These are phyloP conservation scores for Rhinichthys osculus DNA, from an alignment of 2,797 vertebrate genomes.

Conservation along the genomic window DNA sequence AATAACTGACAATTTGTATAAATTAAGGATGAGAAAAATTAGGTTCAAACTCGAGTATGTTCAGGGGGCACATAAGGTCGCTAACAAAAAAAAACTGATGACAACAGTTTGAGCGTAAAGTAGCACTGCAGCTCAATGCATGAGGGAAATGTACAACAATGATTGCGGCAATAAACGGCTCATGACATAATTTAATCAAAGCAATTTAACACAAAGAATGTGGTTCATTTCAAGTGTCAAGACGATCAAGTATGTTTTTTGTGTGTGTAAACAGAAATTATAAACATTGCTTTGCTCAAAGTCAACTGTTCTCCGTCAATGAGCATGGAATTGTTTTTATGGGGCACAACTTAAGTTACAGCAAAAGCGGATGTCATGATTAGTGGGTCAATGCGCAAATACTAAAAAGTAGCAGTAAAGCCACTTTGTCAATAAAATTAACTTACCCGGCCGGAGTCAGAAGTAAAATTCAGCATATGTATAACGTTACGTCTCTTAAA, in stretches of 20 bases:
- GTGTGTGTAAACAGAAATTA: background rate
- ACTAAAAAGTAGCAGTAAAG: slow-evolving; percentile 26
- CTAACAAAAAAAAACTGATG: background rate
- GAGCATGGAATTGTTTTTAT: background rate
- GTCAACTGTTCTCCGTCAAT: background rate
- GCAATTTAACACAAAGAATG: background rate
- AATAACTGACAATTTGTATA: slow-evolving; percentile 1
- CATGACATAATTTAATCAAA: background rate
- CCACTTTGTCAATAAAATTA: slow-evolving; percentile 39
- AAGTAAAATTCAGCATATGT: slow-evolving; percentile 68
- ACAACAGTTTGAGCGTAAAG: slow-evolving; percentile 26
- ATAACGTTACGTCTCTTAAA: slow-evolving; percentile 36
- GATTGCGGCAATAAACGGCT: slow-evolving; percentile 53
- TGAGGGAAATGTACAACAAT: slow-evolving; percentile 39
- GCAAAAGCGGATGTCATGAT: background rate
- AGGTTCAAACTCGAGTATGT: background rate
- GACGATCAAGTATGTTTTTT: background rate
- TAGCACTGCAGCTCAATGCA: slow-evolving; percentile 48
- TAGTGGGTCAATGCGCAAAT: slow-evolving; percentile 53
- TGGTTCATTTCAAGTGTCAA: background rate
- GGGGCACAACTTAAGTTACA: slow-evolving; percentile 19
- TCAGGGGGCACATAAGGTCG: slow-evolving; percentile 38
- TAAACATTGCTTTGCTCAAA: slow-evolving; percentile 5
- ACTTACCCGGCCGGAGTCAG: slow-evolving; percentile 74
- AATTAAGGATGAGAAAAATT: background rate